A percentile compares a stretch with the other conserved stretches of the same genome.
Conservation (phyloP, 1,140 invertebrate genomes). For the Steinernema feltiae region DNA sequence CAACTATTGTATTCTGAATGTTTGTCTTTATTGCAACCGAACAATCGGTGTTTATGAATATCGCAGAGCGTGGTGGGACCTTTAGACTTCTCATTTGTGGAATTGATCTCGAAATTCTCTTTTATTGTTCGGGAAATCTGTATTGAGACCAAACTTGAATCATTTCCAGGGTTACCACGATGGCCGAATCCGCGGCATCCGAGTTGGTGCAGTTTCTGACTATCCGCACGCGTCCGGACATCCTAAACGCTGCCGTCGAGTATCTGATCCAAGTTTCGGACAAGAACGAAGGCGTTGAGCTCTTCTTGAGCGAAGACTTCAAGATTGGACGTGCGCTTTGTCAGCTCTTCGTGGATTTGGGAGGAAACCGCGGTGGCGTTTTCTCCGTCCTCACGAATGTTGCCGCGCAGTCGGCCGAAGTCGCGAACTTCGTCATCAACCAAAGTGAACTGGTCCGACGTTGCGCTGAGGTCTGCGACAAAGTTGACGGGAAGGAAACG, state of each 20-base stretch:
- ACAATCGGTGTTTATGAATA: too few relatives aligned
- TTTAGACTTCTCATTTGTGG: too few relatives aligned
- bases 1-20: too few relatives aligned
- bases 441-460: constrained; percentile 16
- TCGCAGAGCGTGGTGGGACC: too few relatives aligned
- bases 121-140: background rate
- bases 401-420: constrained; percentile 24
- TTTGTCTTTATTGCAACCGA: too few relatives aligned
- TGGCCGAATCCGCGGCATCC: background rate
- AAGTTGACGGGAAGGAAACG: constrained; percentile 3
- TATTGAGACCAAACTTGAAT: background rate
- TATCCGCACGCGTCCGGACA: background rate
- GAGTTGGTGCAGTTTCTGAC: background rate
- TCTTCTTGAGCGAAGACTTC: background rate
- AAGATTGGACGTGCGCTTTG: constrained; percentile 18
- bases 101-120: too few relatives aligned
- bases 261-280: background rate
- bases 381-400: constrained; percentile 29
- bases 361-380: constrained; percentile 16
- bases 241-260: background rate
- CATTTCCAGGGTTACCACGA: background rate
- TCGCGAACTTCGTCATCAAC: constrained; percentile 20
- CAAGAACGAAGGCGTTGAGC: background rate
- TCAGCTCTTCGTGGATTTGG: constrained; percentile 21
- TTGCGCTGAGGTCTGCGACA: constrained; percentile 15